Percentiles rank a stretch among this genome's conserved stretches.
Conservation (phyloP, 2,888 invertebrate genomes). For the Litoditis marina region DNA sequence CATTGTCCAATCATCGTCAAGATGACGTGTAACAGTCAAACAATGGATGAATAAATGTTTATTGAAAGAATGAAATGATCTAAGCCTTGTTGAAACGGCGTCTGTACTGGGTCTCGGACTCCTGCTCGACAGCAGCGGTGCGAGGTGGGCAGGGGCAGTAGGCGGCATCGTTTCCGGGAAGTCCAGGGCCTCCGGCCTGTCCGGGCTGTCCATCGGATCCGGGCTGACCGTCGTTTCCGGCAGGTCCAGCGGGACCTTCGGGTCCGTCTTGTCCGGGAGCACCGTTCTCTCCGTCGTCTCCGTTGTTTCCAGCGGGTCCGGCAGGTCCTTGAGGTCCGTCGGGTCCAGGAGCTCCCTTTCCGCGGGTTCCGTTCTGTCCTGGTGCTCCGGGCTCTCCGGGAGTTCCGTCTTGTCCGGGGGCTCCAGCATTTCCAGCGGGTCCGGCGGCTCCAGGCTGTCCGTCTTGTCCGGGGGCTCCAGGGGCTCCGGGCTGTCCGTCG, state of each 20-base stretch:
- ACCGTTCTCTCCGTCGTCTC: not conserved
- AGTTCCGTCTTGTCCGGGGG: conserved; percentile 36
- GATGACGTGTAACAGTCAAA: no score
- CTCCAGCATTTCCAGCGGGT: conserved; percentile 27
- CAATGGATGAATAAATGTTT: no score
- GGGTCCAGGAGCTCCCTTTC: conserved; percentile 43
- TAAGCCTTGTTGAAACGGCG: conserved; percentile 36
- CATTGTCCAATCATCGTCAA: no score
- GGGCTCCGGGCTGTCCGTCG: conserved; percentile 39
- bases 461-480: conserved; percentile 34
- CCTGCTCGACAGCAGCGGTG: conserved; percentile 39
- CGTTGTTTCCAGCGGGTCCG: not conserved
- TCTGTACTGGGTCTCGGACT: conserved; percentile 31
- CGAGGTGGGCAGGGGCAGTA: conserved; percentile 48
- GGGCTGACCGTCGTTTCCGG: conserved; percentile 14
- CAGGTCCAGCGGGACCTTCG: conserved; percentile 3
- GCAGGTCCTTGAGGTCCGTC: conserved; percentile 36
- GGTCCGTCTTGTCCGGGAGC: not conserved
- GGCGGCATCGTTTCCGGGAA: conserved; percentile 30
- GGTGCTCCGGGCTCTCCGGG: conserved; percentile 34
- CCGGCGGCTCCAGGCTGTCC: conserved; percentile 42
- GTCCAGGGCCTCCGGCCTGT: not conserved
- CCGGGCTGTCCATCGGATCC: conserved; percentile 42
- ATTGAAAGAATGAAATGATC: no score
- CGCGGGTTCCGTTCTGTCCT: conserved; percentile 33